Evolutionary conservation across 2,888 invertebrate species (phyloP).

Genomic region (Blastobasis lacticolella): DNA sequence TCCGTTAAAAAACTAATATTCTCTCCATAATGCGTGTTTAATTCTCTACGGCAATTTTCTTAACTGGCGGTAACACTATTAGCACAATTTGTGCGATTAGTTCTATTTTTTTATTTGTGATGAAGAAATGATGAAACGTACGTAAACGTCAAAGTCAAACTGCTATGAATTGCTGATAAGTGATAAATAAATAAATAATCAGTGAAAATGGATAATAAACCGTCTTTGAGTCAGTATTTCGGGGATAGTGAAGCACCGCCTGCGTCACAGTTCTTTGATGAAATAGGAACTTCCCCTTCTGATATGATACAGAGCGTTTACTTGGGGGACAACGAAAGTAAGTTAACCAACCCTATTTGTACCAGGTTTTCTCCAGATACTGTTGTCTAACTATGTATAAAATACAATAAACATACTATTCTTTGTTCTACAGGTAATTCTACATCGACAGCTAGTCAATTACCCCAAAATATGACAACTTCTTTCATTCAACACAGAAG

Average conservation of each 20-base stretch:
- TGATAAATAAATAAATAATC: conserved; percentile 17
- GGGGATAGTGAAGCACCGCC: conserved; percentile 56
- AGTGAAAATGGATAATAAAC: conserved; percentile 61
- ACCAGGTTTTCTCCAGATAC: not conserved
- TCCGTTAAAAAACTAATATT: no score
- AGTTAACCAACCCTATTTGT: conserved; percentile 7
- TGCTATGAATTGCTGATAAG: no score
- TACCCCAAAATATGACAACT: conserved; percentile 41
- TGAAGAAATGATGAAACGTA: no score
- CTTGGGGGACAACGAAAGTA: conserved; percentile 55
- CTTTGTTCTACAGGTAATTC: conserved; percentile 23
- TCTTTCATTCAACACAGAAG: conserved; percentile 41
- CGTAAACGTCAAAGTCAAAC: no score
- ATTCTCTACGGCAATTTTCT: no score
- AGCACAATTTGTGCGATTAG: no score
- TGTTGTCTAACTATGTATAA: not conserved
- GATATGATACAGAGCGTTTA: conserved; percentile 67
- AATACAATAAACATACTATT: conserved; percentile 2
- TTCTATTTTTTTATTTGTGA: no score
- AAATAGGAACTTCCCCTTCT: conserved; percentile 63
- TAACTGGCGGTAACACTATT: no score
- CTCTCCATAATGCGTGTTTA: no score
- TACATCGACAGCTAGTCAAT: conserved; percentile 32
- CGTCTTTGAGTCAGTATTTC: conserved; percentile 75
- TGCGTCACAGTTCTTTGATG: conserved; percentile 66